phyloP scores from a whole-genome alignment of 2,888 invertebrate species.

The Digitonthophagus gazella region DNA sequence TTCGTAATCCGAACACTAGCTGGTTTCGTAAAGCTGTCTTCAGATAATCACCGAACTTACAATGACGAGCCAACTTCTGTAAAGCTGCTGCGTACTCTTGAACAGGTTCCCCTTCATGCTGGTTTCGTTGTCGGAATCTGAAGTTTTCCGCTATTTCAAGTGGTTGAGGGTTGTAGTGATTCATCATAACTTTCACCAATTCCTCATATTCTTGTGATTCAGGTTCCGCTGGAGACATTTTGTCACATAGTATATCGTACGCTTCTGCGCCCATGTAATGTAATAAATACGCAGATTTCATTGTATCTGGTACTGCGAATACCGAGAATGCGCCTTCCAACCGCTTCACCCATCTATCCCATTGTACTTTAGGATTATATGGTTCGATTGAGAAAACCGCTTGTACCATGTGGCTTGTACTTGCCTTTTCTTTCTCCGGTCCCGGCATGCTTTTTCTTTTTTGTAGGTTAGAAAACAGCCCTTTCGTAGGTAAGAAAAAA shows the following conservation, averaged over 20 bases:
- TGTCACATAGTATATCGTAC: conserved; percentile 27
- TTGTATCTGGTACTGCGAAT: conserved; percentile 17
- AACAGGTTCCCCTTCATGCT: conserved; percentile 32
- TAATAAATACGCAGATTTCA: conserved; percentile 18
- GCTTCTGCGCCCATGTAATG: conserved; percentile 29
- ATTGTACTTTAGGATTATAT: neutral
- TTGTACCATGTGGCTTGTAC: neutral
- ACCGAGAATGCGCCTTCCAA: conserved; percentile 14
- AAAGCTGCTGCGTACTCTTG: conserved; percentile 25
- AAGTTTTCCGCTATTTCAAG: conserved; percentile 35
- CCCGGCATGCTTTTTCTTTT: neutral
- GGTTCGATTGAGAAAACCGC: neutral
- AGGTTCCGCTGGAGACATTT: conserved; percentile 22
- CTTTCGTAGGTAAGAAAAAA: too few species aligned
- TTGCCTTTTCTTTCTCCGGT: neutral
- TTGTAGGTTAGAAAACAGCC: too few species aligned
- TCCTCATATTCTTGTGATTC: neutral
- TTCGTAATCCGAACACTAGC: conserved; percentile 27
- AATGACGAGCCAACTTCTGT: conserved; percentile 24
- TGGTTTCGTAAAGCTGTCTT: conserved; percentile 27
- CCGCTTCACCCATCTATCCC: neutral
- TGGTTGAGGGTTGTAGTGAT: conserved; percentile 28
- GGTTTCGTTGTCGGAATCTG: conserved; percentile 32
- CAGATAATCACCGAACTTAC: conserved; percentile 24
- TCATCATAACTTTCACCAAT: conserved; percentile 9